Evolutionary conservation across 2,888 invertebrate species (phyloP).

Genomic region (Sussaba pulchella): DNA sequence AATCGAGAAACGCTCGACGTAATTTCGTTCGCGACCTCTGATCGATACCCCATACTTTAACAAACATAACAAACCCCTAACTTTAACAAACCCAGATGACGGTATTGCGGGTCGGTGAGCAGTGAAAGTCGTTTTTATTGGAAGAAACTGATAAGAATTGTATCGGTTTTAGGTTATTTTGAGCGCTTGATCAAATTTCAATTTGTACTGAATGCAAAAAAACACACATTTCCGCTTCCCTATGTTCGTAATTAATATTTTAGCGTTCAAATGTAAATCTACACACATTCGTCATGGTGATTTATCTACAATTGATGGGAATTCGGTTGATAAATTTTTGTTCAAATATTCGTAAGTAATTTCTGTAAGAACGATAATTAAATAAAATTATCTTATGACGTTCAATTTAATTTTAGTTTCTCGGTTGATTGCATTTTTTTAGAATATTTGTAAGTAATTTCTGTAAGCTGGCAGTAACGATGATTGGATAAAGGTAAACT

Average conservation of each 20-base stretch:
- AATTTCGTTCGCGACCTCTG: slow-evolving; percentile 79
- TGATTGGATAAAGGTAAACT: too few species aligned
- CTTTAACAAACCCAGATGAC: slow-evolving; percentile 10
- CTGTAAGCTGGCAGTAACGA: too few species aligned
- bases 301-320: background rate
- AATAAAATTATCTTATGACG: background rate
- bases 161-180: background rate
- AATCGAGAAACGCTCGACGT: slow-evolving; percentile 75
- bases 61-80: slow-evolving; percentile 28
- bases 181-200: too few species aligned
- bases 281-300: too few species aligned
- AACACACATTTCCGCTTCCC: too few species aligned
- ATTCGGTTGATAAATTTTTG: too few species aligned
- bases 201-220: too few species aligned
- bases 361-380: background rate
- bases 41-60: slow-evolving; percentile 76
- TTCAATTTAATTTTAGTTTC: too few species aligned
- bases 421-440: too few species aligned
- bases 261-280: too few species aligned
- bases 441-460: too few species aligned
- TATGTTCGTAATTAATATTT: background rate
- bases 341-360: background rate
- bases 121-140: slow-evolving; percentile 29
- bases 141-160: background rate
- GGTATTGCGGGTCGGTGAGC: slow-evolving; percentile 9